Evolutionary conservation across 2,797 vertebrate genomes (phyloP).

Genomic region (Notolabrus celidotus): DNA sequence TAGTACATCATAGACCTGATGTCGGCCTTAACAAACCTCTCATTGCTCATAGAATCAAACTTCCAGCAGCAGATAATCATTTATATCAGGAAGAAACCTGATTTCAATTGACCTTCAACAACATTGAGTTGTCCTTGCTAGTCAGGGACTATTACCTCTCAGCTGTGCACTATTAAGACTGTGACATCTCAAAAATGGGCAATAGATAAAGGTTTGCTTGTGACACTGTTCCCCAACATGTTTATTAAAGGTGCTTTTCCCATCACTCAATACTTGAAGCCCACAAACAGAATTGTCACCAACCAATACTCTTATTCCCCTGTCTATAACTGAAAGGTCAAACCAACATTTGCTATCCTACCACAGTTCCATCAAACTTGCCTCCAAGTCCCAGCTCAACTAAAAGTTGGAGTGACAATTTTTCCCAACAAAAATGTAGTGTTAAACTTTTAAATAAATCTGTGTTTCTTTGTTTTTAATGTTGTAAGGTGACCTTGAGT

Average conservation of each 20-base stretch:
- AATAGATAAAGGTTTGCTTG: slow-evolving; percentile 16
- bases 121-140: slow-evolving; percentile 18
- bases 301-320: background rate
- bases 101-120: too few relatives aligned
- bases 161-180: slow-evolving; percentile 19
- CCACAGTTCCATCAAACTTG: background rate
- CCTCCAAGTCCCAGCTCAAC: background rate
- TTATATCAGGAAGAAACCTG: slow-evolving; percentile 9
- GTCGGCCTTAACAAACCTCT: background rate
- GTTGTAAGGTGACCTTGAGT: too few relatives aligned
- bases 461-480: background rate
- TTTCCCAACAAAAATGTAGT: background rate
- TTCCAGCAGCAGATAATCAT: slow-evolving; percentile 8
- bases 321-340: slow-evolving; percentile 24
- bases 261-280: background rate
- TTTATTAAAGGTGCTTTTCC: background rate
- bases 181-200: background rate
- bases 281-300: slow-evolving; percentile 27
- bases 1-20: background rate
- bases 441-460: background rate
- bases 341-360: background rate
- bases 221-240: background rate
- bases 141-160: slow-evolving; percentile 2
- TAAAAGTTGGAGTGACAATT: background rate
- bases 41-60: too few relatives aligned